phyloP scores from a whole-genome alignment of 1,140 invertebrate species.

The Stegodyphus dumicola region DNA sequence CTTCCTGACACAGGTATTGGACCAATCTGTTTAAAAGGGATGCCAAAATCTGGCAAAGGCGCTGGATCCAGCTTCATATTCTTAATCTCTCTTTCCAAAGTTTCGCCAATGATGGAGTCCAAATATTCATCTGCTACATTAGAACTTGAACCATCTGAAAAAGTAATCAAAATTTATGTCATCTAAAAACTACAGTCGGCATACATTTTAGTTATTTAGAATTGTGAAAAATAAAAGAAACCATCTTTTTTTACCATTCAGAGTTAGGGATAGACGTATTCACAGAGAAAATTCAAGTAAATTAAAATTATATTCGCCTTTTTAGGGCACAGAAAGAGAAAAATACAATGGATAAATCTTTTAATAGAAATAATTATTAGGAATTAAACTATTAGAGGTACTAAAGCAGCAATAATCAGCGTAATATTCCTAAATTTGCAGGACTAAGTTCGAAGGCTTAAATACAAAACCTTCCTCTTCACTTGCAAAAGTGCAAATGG shows the following conservation, averaged over 20 bases:
- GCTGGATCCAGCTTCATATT: conserved; percentile 25
- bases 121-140: conserved; percentile 24
- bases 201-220: background rate
- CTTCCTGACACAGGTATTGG: conserved; percentile 12
- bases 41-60: conserved; percentile 24
- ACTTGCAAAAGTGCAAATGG: too few relatives aligned
- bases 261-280: background rate
- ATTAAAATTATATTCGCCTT: too few relatives aligned
- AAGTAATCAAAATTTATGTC: background rate
- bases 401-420: too few relatives aligned
- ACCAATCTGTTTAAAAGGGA: conserved; percentile 24
- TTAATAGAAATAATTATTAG: too few relatives aligned
- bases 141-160: background rate
- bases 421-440: too few relatives aligned
- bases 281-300: background rate
- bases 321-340: too few relatives aligned
- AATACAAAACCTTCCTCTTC: too few relatives aligned
- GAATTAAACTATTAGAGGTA: too few relatives aligned
- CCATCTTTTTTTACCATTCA: background rate
- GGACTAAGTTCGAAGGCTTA: too few relatives aligned
- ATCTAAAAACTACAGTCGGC: background rate
- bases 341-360: too few relatives aligned
- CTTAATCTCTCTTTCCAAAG: conserved; percentile 9
- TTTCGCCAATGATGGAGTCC: conserved; percentile 9
- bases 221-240: background rate